Evolutionary conservation across 2,888 invertebrate genomes (phyloP), one percentile per base, ranked within the genome.

Genomic region (Eristalis tenax): DNA sequence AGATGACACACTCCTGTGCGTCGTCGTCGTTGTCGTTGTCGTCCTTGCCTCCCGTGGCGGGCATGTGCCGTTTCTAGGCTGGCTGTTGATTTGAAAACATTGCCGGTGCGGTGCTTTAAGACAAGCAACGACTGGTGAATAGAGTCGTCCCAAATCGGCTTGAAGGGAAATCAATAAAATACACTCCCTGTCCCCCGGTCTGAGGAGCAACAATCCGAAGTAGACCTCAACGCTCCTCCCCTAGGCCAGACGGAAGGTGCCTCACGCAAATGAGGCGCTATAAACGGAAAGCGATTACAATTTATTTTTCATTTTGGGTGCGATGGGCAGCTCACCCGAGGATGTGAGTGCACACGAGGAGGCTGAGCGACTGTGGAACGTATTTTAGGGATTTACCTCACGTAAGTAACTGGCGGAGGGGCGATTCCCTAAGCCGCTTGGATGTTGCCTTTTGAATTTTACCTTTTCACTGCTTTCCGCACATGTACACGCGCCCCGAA

Each of bases 261-360:
- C 50, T 35, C 56, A 87, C 83, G 87, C 87, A 87, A 87, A 87
- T 87, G 87, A 87, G 87, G 79, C 83, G 87, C 87, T 83, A 83
- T 80, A 87, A 87, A 80, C 79, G 87, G 40, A 80, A 87, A 83
- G 79, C 79, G 87, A 87, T 87, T 87, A 83, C 87, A 83, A 87
- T 87, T 87, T 87, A 87, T 87, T 87, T 59, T 87, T 87, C 87
- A 87, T 87, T 80, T 35, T 65, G 65, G 38, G 35, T 32, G 35
- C 35, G 65, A 32, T 63, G 63, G 26, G 63, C 32, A 63, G 32
- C 63, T 28, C 28, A 32, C 26, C 32, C 50, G 8, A 18, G 32
- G 63, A 63, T 26, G 26, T 8, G 63, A 63, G 63, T 26, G 32
- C 59, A 59, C 26, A 23, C 59, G 59, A 15, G 59, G 18, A 10